phyloP scores from a whole-genome alignment of 2,797 vertebrate genomes.

The Schizopygopsis pylzovi region DNA sequence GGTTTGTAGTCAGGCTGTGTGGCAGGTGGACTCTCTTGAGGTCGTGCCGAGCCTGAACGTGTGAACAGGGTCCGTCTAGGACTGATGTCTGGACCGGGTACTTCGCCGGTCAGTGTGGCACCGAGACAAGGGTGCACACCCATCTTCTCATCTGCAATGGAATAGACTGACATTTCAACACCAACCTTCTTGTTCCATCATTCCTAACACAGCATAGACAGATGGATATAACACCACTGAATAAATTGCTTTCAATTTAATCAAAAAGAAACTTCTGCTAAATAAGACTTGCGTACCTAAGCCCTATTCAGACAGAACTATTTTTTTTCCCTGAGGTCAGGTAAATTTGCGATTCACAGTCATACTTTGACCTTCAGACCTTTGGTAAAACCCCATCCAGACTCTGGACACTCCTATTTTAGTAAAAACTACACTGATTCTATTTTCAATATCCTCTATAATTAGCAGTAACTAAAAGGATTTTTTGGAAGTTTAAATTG shows the following conservation, averaged over 20 bases:
- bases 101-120: slow-evolving; percentile 53
- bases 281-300: slow-evolving; percentile 6
- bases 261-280: neutral
- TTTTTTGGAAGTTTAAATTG: neutral
- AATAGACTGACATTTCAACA: slow-evolving; percentile 32
- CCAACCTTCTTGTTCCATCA: neutral
- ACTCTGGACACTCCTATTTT: neutral
- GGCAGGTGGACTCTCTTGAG: slow-evolving; percentile 76
- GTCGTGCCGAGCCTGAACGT: slow-evolving; percentile 75
- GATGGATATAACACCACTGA: neutral
- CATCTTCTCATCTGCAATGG: slow-evolving; percentile 68
- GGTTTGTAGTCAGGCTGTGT: slow-evolving; percentile 88
- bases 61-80: slow-evolving; percentile 72
- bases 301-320: neutral
- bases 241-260: neutral
- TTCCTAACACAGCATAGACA: slow-evolving; percentile 2
- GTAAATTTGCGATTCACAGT: neutral
- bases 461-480: neutral
- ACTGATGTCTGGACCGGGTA: slow-evolving; percentile 69
- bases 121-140: slow-evolving; percentile 67
- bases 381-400: neutral
- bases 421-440: neutral
- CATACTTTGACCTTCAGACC: neutral
- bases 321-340: neutral
- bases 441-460: neutral